Evolutionary conservation across 2,888 invertebrate genomes (phyloP), one percentile per base, ranked within the genome.

Genomic region (Habrosyne pyritoides): DNA sequence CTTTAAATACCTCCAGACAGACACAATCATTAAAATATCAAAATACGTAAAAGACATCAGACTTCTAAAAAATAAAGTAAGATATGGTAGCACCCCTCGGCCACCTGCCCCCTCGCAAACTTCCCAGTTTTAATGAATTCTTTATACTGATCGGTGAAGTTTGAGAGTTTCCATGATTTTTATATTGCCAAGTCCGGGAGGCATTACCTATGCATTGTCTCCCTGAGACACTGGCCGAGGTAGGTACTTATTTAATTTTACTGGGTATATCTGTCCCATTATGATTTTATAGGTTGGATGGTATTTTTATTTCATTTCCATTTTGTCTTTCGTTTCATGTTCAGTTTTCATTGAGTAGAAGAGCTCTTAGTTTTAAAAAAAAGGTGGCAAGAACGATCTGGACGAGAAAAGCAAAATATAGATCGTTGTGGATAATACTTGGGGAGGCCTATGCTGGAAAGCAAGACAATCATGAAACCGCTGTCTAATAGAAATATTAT

Each of bases 171-270:
- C 77, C 88, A 89, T 91, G 90, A 91, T 91, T 91, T 90, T 91
- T 89, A 91, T 91, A 88, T 84, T 74, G 80, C 79, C 63, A 89
- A 89, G 83, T 89, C 88, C 70, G 65, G 59, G 60, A 59, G 59
- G 71, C 86, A 87, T 91, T 88, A 87, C 83, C 86, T 89, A 89
- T 91, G 89, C 89, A 88, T 88, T 90, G 89, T 89, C 83, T 83
- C 69, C 59, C 64, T 42, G 18, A 42, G 42, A 18, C 12, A n/a
- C 33, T 33, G 33, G 12, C n/a, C 33, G 42, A 18, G 42, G 8
- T 42, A 42, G 12, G 59, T 78, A 76, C 79, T 86, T 86, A 81
- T 88, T 88, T 87, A 84, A 89, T 88, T 85, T 85, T 78, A 21
- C 50, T 28, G 50, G 28, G 10, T 14, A 5, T 21, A 50, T 28